Percentiles rank a stretch among this genome's conserved stretches.
phyloP scores from a whole-genome alignment of 2,888 invertebrate genomes.

The Meandrusa payeni region DNA sequence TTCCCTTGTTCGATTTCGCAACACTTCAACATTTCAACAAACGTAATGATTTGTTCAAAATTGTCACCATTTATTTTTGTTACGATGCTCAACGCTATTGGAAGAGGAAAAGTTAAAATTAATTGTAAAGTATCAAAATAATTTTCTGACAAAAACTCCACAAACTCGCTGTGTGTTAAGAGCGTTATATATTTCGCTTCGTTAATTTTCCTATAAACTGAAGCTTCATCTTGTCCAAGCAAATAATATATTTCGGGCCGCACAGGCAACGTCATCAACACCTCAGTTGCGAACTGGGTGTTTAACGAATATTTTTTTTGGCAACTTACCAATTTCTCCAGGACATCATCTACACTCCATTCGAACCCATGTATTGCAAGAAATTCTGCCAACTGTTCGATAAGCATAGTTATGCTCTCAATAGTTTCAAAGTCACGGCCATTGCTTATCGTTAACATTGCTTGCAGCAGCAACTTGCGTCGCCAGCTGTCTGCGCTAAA shows the following conservation, averaged over 20 bases:
- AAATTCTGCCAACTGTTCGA: not conserved
- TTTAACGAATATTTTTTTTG: not conserved
- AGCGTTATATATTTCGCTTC: not conserved
- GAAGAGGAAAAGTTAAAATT: conserved; percentile 3
- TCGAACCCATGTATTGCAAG: not conserved
- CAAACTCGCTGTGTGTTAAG: not conserved
- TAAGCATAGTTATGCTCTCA: not conserved
- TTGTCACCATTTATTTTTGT: not conserved
- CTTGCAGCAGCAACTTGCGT: conserved; percentile 3
- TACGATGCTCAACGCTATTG: not conserved
- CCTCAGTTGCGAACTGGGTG: not conserved
- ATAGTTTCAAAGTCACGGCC: not conserved
- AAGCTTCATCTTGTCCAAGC: not conserved
- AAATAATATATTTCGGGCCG: conserved; percentile 11
- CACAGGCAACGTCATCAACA: not conserved
- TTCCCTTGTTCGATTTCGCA: not conserved
- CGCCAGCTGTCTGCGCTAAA: conserved; percentile 11
- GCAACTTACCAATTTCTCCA: conserved; percentile 8
- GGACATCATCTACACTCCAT: conserved; percentile 14
- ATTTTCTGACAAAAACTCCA: not conserved
- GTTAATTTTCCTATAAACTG: not conserved
- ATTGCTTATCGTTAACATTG: not conserved
- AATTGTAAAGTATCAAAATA: conserved; percentile 8
- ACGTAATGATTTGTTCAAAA: not conserved
- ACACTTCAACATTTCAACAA: conserved; percentile 7